These are phyloP conservation scores for Chiloscyllium punctatum DNA, from an alignment of 2,797 vertebrate species.

Conservation along the genomic window DNA sequence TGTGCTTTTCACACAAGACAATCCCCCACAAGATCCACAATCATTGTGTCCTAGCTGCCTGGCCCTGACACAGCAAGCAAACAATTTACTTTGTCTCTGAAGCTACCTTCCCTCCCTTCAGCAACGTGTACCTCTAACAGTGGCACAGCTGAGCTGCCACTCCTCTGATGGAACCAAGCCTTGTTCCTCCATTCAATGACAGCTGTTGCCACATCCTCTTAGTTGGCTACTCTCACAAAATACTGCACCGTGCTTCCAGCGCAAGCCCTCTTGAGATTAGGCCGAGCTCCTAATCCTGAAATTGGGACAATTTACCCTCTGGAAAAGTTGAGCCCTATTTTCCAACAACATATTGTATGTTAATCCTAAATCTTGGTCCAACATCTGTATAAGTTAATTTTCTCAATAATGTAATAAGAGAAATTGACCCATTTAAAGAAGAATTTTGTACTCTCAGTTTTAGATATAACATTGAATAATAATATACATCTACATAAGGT, in stretches of 20 bases:
- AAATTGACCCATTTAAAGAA: background rate
- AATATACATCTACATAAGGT: background rate
- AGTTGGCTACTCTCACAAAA: background rate
- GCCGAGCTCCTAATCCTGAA: background rate
- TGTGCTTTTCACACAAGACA: too few relatives aligned
- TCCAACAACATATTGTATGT: background rate
- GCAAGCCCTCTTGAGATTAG: background rate
- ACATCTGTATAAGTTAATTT: background rate
- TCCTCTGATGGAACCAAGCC: background rate
- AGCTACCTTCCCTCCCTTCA: too few relatives aligned
- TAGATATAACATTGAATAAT: background rate
- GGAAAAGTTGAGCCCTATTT: background rate
- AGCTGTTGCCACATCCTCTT: background rate
- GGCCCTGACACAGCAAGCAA: too few relatives aligned
- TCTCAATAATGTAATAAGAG: background rate
- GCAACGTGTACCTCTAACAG: too few relatives aligned
- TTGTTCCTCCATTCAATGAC: background rate
- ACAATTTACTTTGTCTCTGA: too few relatives aligned
- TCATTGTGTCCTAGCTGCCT: too few relatives aligned
- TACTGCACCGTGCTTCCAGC: background rate
- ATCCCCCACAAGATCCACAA: too few relatives aligned
- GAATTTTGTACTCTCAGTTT: too few relatives aligned
- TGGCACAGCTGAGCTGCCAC: too few relatives aligned
- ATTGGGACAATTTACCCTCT: background rate
- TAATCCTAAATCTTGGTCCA: background rate